Base-by-base conservation (phyloP, 2,113 vertebrate species). In the Datnioides undecimradiatus region DNA sequence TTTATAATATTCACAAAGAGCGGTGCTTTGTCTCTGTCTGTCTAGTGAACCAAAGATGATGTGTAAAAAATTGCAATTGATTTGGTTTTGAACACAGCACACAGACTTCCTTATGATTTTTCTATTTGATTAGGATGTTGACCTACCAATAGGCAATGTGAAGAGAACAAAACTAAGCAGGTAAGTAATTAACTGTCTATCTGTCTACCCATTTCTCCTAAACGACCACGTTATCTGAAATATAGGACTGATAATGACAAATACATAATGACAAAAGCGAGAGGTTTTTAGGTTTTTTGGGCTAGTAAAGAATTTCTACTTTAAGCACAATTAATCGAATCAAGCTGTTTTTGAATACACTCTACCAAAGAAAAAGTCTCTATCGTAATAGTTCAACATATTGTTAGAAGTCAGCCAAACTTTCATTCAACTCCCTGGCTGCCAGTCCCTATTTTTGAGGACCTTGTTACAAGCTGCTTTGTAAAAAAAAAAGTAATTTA, bases 401-500 rank as follows among this genome's bases (percentile, higher is more conserved):
- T 48, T 52, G 19, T 21, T 29, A 67, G 0, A 67, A 63, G 33
- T 65, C 49, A 68, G 27, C 11, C 72, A 72, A 71, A 63, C 38
- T 55, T 55, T 48, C 1, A 62, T 62, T 43, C 38, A 29, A 6
- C 40, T 12, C 46, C 8, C 57, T 73, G n/a, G 21, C 63, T 57
- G 25, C 58, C 64, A 12, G 40, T 62, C 5, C 43, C 48, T 31
- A 52, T 74, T 76, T 77, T 29, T 60, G 27, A 69, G 48, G 69
- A 71, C 40, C 69, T 78, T 69, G 21, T 66, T 40, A 49, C 43
- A 76, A 91, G 54, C 73, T 43, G 62, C 78, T 80, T 79, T 73
- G 77, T 73, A 40, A 66, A 54, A 81, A 66, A 54, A 81, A 79
- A 91, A 88, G 43, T 62, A 54, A 86, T 84, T 88, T 78, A 87